These are phyloP conservation scores for Atherinomorus stipes DNA, from an alignment of 2,113 vertebrate species.

Conservation along the genomic window DNA sequence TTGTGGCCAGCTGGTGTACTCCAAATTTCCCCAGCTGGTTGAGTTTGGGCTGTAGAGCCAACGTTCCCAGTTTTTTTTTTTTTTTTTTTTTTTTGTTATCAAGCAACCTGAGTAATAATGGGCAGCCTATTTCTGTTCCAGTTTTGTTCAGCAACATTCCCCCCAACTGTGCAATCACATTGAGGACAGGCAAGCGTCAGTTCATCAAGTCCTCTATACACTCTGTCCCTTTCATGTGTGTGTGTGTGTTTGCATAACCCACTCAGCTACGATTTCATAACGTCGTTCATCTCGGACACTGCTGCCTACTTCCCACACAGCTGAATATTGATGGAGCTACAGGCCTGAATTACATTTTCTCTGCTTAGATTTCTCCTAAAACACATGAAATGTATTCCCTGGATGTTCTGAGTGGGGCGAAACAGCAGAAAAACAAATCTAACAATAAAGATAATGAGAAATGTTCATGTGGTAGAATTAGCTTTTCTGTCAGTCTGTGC, in stretches of 20 bases:
- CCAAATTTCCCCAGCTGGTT: not conserved
- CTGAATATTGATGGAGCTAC: conserved; percentile 58
- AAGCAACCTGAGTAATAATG: too few species aligned
- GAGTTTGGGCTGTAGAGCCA: not conserved
- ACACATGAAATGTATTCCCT: conserved; percentile 11
- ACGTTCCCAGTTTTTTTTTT: not conserved
- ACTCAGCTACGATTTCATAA: conserved; percentile 68
- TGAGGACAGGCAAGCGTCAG: conserved; percentile 41
- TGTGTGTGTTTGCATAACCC: conserved; percentile 69
- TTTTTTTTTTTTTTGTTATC: too few species aligned
- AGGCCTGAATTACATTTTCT: conserved; percentile 25
- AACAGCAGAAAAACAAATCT: conserved; percentile 3
- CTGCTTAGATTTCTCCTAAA: conserved; percentile 23
- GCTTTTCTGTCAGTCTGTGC: not conserved
- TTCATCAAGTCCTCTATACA: conserved; percentile 22
- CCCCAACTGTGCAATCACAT: conserved; percentile 12
- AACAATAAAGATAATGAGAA: not conserved
- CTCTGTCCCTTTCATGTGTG: conserved; percentile 4
- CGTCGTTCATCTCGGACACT: conserved; percentile 43
- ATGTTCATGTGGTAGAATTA: not conserved
- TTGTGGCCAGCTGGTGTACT: too few species aligned
- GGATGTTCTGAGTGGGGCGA: not conserved
- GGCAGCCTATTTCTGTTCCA: conserved; percentile 16
- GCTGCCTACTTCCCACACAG: conserved; percentile 65
- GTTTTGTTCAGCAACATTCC: conserved; percentile 35